phyloP scores from a whole-genome alignment of 2,888 invertebrate genomes.

The Cotesia congregata region DNA sequence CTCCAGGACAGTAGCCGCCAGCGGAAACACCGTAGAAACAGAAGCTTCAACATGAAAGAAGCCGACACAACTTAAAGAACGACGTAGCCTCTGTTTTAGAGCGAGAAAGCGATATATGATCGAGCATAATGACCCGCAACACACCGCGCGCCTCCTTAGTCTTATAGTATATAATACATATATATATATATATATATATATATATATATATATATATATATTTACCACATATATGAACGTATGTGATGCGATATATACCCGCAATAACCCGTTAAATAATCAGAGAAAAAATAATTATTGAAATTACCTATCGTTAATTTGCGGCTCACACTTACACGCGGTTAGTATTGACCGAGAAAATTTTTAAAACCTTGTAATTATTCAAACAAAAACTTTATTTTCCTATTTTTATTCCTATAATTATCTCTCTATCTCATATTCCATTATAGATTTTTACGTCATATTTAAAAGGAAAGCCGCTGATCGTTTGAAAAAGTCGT shows the following conservation, averaged over 20 bases:
- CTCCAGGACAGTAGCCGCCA: slow-evolving; percentile 63
- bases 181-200: slow-evolving; percentile 1
- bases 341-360: too few species aligned
- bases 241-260: not conserved
- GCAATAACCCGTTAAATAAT: slow-evolving; percentile 1
- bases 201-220: slow-evolving; percentile 1
- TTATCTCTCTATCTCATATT: not conserved
- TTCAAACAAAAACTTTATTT: not conserved
- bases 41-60: slow-evolving; percentile 66
- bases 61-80: slow-evolving; percentile 59
- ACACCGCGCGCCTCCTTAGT: not conserved
- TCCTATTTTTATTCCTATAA: not conserved
- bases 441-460: not conserved
- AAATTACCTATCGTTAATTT: not conserved
- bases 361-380: not conserved
- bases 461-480: not conserved
- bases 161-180: not conserved
- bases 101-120: slow-evolving; percentile 60
- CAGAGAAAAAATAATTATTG: not conserved
- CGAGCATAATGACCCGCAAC: slow-evolving; percentile 57
- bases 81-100: slow-evolving; percentile 40
- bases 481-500: not conserved
- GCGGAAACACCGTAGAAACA: slow-evolving; percentile 66
- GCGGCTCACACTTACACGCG: not conserved
- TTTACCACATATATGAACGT: not conserved